Percentiles rank a stretch among this genome's conserved stretches.
Evolutionary conservation across 2,797 vertebrate genomes (phyloP).

Genomic region (Calcarius lapponicus): DNA sequence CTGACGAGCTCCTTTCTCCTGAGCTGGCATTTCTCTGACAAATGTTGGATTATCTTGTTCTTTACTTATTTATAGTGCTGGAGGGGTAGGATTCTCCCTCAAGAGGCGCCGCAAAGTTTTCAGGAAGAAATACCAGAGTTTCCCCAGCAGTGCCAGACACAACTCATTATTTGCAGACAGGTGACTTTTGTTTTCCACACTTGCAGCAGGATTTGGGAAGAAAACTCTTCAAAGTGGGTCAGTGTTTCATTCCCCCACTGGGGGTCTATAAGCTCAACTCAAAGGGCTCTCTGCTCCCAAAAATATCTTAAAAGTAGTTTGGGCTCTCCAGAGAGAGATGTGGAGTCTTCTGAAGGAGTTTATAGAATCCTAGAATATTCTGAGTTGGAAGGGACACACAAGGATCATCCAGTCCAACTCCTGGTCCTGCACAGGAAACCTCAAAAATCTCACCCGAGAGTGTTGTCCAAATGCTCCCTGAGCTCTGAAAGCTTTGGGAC

Average conservation of each 20-base stretch:
- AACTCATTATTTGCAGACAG: constrained; percentile 1
- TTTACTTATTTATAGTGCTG: constrained; percentile 51
- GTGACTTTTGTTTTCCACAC: neutral
- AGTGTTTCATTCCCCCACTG: neutral
- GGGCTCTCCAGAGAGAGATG: neutral
- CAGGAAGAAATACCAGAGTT: neutral
- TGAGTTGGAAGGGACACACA: neutral
- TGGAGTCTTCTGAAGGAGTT: neutral
- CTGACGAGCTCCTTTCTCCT: neutral
- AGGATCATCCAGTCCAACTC: neutral
- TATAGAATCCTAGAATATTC: neutral
- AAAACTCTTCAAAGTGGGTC: constrained; percentile 43
- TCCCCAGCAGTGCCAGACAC: neutral
- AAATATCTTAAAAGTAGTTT: neutral
- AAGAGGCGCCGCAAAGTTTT: neutral
- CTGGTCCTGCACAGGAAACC: neutral
- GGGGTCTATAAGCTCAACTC: neutral
- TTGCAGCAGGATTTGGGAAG: neutral
- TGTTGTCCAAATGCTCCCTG: neutral
- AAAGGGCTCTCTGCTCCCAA: neutral
- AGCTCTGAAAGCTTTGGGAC: neutral
- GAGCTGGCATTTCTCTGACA: constrained; percentile 52
- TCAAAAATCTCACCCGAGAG: neutral
- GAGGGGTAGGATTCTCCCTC: constrained; percentile 20
- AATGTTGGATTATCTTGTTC: constrained; percentile 11